phyloP scores from a whole-genome alignment of 2,113 vertebrate genomes.

The Lepisosteus oculatus region DNA sequence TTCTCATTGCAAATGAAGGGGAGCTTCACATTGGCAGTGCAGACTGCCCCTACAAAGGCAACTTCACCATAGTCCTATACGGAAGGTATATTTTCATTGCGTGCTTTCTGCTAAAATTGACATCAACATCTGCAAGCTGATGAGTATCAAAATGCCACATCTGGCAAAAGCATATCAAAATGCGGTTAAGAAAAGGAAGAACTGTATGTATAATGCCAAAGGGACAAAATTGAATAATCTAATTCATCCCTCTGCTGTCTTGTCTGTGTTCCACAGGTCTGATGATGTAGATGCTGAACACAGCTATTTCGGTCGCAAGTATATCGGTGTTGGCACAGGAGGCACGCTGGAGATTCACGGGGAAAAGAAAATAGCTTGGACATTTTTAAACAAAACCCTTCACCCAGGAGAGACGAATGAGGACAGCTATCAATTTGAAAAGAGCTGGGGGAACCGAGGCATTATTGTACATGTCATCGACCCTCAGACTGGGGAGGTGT shows the following conservation, averaged over 20 bases:
- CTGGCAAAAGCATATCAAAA: no score
- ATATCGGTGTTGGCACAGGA: slow-evolving; percentile 77
- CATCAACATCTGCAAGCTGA: no score
- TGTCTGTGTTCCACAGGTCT: slow-evolving; percentile 54
- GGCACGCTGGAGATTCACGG: slow-evolving; percentile 88
- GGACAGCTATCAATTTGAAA: slow-evolving; percentile 83
- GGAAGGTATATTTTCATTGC: slow-evolving; percentile 70
- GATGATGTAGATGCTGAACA: slow-evolving; percentile 70
- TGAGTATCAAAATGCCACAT: no score
- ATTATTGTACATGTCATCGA: slow-evolving; percentile 86
- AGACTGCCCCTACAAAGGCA: slow-evolving; percentile 85
- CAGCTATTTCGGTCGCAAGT: slow-evolving; percentile 88
- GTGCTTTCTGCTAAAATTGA: no score
- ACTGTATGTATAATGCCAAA: not conserved
- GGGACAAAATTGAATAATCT: not conserved
- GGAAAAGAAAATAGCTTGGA: slow-evolving; percentile 86
- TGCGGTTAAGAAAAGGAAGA: no score
- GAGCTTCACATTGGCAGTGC: slow-evolving; percentile 84
- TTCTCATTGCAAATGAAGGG: slow-evolving; percentile 82
- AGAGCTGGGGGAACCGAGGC: slow-evolving; percentile 91
- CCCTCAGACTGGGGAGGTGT: slow-evolving; percentile 73
- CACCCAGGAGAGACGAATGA: slow-evolving; percentile 78
- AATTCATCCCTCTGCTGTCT: not conserved
- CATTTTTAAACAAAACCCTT: slow-evolving; percentile 87
- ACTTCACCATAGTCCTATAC: slow-evolving; percentile 79